Conservation (phyloP, 2,888 invertebrate genomes). For the Aphidoletes aphidimyza region DNA sequence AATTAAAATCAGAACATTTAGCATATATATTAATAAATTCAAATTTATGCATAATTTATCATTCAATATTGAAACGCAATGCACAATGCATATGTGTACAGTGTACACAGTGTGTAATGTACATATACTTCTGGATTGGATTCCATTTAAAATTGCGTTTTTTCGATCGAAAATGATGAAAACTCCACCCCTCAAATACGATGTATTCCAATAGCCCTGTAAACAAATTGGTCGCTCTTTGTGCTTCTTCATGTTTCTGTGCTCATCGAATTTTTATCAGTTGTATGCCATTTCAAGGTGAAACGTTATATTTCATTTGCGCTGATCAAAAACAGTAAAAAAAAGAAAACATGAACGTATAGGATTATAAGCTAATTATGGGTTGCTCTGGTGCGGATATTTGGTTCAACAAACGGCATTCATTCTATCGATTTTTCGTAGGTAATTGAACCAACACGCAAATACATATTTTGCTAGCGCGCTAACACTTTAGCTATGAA, state of each 20-base stretch:
- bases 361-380: neutral
- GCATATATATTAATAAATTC: conserved; percentile 38
- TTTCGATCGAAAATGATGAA: neutral
- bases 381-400: neutral
- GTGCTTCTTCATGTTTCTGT: neutral
- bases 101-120: conserved; percentile 4
- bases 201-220: neutral
- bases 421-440: neutral
- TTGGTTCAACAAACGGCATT: conserved; percentile 27
- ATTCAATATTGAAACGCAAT: conserved; percentile 34
- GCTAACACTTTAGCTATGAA: neutral
- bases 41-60: conserved; percentile 49
- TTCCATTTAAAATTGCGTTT: neutral
- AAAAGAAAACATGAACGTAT: neutral
- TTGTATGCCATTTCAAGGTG: neutral
- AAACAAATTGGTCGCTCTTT: conserved; percentile 6
- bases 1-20: conserved; percentile 35
- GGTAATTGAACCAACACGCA: neutral
- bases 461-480: neutral
- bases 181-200: neutral
- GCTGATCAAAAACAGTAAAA: neutral
- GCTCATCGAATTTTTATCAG: conserved; percentile 10
- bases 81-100: neutral
- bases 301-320: neutral
- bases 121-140: neutral